Base-by-base conservation (phyloP, 2,888 invertebrate genomes). In the Hypena proboscidalis region DNA sequence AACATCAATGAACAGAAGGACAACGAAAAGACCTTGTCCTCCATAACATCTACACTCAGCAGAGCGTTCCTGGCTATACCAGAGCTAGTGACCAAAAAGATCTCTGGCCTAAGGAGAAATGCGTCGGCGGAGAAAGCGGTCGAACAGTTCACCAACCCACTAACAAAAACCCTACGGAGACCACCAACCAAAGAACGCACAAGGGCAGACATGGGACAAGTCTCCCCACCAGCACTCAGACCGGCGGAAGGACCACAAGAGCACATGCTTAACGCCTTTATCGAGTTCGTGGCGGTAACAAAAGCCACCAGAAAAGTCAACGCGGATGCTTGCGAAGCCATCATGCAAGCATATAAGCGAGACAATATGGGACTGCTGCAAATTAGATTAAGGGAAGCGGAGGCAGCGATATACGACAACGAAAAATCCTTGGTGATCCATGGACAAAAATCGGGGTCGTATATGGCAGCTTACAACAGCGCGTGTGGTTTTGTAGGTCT, bases 351-450 rank as follows among this genome's bases (percentile, higher is more conserved):
- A 19, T 50, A 21, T 10, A n/a, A 4, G 1, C 0, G 1, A 0
- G 11, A 9, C 0, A n/a, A 22, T 5, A 14, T 14, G 2, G 11
- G 4, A 2, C 31, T 37, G 9, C 34, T 57, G 5, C 2, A 8
- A 8, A 19, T 5, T 5, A 7, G 32, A 8, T 44, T 54, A 2
- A 30, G 45, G 5, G 37, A 58, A 11, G 51, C 57, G 4, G 52
- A 50, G 22, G 54, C 26, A 4, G 52, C 54, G 3, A 6, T 54
- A n/a, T 40, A 45, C 17, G 3, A 54, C 33, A 57, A 44, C 20
- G 8, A 4, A 4, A 25, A 9, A 2, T 21, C 10, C n/a, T 11
- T 13, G 5, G 29, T 55, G 4, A 14, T 55, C n/a, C n/a, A 1
- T n/a, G 54, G 54, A 6, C 7, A 29, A 11, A 37, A 32, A 36